These are phyloP conservation scores for Sesamia nonagrioides DNA, from an alignment of 1,140 invertebrate species.

Conservation along the genomic window DNA sequence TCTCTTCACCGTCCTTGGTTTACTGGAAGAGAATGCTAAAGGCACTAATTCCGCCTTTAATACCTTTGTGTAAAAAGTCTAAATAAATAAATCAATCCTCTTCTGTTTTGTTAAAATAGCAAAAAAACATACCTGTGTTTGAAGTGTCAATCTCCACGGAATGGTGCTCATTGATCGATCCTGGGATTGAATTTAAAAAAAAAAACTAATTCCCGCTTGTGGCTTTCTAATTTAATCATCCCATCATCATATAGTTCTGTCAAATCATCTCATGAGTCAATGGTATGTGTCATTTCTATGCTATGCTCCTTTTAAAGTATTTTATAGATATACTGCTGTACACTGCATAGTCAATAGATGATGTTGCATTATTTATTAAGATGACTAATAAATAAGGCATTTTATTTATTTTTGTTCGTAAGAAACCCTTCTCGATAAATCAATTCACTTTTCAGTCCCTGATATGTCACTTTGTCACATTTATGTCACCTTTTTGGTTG, in stretches of 20 bases:
- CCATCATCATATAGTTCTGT: not conserved
- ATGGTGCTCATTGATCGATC: no score
- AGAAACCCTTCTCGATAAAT: not conserved
- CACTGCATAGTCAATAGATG: not conserved
- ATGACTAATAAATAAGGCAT: conserved; percentile 16
- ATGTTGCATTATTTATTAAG: conserved; percentile 16
- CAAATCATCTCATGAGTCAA: conserved; percentile 22
- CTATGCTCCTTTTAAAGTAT: not conserved
- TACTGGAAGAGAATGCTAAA: no score
- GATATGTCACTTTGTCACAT: not conserved
- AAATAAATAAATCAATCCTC: no score
- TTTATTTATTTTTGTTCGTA: not conserved
- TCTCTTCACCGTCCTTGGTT: no score
- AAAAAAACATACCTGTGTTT: no score
- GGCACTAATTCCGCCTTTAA: no score
- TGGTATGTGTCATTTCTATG: conserved; percentile 14
- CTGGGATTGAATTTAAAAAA: no score
- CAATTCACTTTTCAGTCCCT: not conserved
- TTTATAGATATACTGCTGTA: no score
- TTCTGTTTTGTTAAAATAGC: no score
- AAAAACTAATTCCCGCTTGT: not conserved
- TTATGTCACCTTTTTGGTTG: no score
- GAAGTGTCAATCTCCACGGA: no score
- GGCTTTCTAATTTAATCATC: not conserved
- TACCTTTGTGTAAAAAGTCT: no score